Evolutionary conservation across 2,888 invertebrate species (phyloP), one percentile per base, ranked within the genome.

Genomic region (Lepidonotus clava): DNA sequence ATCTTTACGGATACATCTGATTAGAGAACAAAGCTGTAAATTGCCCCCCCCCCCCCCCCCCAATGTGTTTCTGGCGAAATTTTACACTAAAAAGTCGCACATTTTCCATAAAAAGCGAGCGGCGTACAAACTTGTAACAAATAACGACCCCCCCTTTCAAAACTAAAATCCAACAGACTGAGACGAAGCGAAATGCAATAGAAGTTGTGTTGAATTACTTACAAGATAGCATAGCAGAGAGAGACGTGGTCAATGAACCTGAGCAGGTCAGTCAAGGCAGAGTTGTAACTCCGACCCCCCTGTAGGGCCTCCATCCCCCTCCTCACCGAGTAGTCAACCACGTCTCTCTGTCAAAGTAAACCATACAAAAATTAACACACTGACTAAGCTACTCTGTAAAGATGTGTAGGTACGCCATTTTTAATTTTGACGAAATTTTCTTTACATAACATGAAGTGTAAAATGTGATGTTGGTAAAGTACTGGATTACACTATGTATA

Each of bases 241-340:
- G 14, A 14, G 2, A 34, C 36, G 4, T 76, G 76, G n/a, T 76
- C 76, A 36, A 76, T 76, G 40, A 76, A 76, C n/a, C 76, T 36
- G 2, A 76, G 76, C 2, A 76, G 76, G 2, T 76, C 76, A 18
- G 76, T 40, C 1, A 76, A n/a, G 21, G n/a, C n/a, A 1, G 38
- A 38, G 11, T 76, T 28, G 76, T 38, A 76, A 1, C 41, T 28
- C 24, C 14, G 2, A 5, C 76, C 76, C 1, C 76, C 76, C 18
- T 38, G 76, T 28, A 76, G 24, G 2, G 76, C 18, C 76, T 76
- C 76, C 4, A 76, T 36, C 4, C 41, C 38, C 1, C 76, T 36
- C 76, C 38, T 14, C 40, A 76, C 28, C 2, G 66, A 66, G 66
- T 66, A 66, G 66, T 66, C 66, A 18, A 66, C 66, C 66, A 66